Evolutionary conservation across 2,888 invertebrate genomes (phyloP).

Genomic region (Anarsia innoxiella): DNA sequence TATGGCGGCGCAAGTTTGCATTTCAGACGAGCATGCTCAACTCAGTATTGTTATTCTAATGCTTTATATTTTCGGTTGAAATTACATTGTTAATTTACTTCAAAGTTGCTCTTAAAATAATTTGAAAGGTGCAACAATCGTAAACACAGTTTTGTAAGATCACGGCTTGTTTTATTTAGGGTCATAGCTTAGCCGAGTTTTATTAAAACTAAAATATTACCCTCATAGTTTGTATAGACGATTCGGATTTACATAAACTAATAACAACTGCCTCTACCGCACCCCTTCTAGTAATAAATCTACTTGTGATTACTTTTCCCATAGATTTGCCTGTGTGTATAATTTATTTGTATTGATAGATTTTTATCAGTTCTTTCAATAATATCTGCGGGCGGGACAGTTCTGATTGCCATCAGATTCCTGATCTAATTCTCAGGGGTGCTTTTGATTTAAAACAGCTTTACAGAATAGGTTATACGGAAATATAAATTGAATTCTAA

Average conservation of each 20-base stretch:
- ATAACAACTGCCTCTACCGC: conserved; percentile 14
- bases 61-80: no score
- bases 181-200: no score
- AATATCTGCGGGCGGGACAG: conserved; percentile 36
- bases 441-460: conserved; percentile 63
- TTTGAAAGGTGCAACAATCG: no score
- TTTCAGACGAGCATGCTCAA: conserved; percentile 20
- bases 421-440: conserved; percentile 35
- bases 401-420: conserved; percentile 33
- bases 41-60: no score
- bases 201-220: no score
- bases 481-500: conserved; percentile 63
- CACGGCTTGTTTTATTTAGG: no score
- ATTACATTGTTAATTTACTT: no score
- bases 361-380: conserved; percentile 42
- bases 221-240: no score
- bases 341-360: conserved; percentile 47
- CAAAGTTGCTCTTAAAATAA: no score
- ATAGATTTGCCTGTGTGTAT: conserved; percentile 19
- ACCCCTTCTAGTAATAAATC: conserved; percentile 30
- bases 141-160: no score
- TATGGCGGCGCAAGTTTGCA: conserved; percentile 31
- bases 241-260: neutral
- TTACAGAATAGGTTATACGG: conserved; percentile 39
- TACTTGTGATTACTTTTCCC: conserved; percentile 33